These are phyloP conservation scores for Hippopotamus amphibius DNA, from an alignment of 2,113 vertebrate genomes.

Conservation along the genomic window DNA sequence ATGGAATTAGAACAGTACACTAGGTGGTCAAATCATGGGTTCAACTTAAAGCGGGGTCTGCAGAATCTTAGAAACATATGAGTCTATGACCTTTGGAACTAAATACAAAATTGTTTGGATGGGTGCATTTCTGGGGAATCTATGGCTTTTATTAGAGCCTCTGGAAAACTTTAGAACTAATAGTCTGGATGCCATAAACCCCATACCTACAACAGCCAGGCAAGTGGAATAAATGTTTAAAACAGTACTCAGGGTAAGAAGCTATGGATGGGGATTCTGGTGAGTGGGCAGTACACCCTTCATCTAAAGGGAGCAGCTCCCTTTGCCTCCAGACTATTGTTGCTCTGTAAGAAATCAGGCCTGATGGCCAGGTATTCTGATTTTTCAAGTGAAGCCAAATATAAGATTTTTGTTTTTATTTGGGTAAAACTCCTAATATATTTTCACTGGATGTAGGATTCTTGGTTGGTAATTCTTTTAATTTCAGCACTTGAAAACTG, in stretches of 20 bases:
- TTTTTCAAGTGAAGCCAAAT: neutral
- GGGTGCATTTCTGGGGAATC: neutral
- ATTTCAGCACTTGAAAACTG: conserved; percentile 2
- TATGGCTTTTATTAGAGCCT: neutral
- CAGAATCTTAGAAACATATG: neutral
- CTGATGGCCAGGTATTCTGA: neutral
- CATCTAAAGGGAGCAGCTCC: neutral
- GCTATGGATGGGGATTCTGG: neutral
- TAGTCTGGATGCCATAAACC: neutral
- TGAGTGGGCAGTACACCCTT: neutral
- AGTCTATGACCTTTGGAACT: neutral
- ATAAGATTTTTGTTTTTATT: neutral
- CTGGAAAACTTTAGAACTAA: neutral
- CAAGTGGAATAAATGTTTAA: neutral
- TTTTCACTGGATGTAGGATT: neutral
- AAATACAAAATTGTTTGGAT: neutral
- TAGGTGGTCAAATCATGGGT: neutral
- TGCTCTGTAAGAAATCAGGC: neutral
- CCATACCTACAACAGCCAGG: neutral
- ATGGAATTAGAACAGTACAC: neutral
- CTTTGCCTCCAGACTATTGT: neutral
- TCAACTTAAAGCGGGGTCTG: neutral
- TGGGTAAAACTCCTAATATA: neutral
- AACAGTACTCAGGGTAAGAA: neutral
- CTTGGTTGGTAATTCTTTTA: neutral